phyloP scores from a whole-genome alignment of 2,888 invertebrate genomes.

The Busseola fusca region DNA sequence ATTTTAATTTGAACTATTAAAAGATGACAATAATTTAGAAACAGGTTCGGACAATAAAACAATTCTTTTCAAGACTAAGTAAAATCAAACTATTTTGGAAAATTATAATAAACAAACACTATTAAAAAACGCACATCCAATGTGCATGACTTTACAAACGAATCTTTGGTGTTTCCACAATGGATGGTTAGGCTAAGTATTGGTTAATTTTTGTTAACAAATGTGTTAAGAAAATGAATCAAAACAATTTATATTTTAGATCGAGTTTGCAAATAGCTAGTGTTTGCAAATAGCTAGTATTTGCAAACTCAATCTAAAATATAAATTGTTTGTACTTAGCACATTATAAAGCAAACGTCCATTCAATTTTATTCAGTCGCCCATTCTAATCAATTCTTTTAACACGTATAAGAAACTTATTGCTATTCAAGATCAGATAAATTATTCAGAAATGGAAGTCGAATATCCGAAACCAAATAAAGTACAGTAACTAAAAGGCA shows the following conservation, averaged over 20 bases:
- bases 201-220: too few relatives aligned
- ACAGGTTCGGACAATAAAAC: background rate
- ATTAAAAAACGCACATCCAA: background rate
- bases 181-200: too few relatives aligned
- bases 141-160: too few relatives aligned
- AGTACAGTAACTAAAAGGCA: conserved; percentile 6
- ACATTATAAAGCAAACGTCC: background rate
- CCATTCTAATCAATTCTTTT: conserved; percentile 4
- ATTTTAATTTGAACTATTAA: background rate
- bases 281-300: too few relatives aligned
- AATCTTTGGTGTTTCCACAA: too few relatives aligned
- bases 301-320: background rate
- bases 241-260: too few relatives aligned
- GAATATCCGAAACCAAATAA: conserved; percentile 25
- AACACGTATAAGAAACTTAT: conserved; percentile 8
- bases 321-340: background rate
- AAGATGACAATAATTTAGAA: background rate
- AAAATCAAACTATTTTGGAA: background rate
- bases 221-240: background rate
- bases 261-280: too few relatives aligned
- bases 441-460: conserved; percentile 30
- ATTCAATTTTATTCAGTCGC: conserved; percentile 16
- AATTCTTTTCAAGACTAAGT: too few relatives aligned
- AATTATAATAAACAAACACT: background rate
- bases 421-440: conserved; percentile 9